Conservation (phyloP, 2,888 invertebrate species). For the Nomada ferruginata region DNA sequence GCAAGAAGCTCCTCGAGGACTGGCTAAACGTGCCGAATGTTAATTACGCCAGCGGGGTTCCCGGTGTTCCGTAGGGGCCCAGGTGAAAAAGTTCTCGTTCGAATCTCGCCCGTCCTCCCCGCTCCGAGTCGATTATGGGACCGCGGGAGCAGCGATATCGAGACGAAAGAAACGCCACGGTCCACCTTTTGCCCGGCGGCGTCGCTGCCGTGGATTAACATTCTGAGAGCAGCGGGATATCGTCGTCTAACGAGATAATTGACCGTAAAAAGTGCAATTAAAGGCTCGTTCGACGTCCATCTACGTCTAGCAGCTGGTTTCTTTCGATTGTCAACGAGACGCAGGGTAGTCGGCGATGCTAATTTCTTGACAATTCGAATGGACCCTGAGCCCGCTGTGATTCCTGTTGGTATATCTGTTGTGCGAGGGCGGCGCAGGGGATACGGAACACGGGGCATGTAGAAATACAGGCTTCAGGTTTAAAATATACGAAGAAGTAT, state of each 20-base stretch:
- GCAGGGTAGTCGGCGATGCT: slow-evolving; percentile 30
- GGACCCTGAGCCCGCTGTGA: neutral
- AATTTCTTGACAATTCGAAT: slow-evolving; percentile 33
- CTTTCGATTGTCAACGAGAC: slow-evolving; percentile 23
- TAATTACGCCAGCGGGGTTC: slow-evolving; percentile 79
- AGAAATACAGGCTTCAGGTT: neutral
- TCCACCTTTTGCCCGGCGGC: slow-evolving; percentile 16
- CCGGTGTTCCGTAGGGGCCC: slow-evolving; percentile 58
- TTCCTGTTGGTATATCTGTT: neutral
- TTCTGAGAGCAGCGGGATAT: slow-evolving; percentile 61
- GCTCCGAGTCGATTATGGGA: slow-evolving; percentile 52
- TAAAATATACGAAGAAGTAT: neutral
- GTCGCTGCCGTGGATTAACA: slow-evolving; percentile 53
- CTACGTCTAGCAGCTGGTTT: slow-evolving; percentile 22
- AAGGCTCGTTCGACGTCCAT: slow-evolving; percentile 33
- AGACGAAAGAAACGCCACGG: slow-evolving; percentile 51
- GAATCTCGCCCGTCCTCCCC: slow-evolving; percentile 62
- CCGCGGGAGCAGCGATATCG: slow-evolving; percentile 48
- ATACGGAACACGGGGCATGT: neutral
- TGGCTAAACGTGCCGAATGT: slow-evolving; percentile 81
- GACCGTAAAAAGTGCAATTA: slow-evolving; percentile 60
- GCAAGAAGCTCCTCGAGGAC: slow-evolving; percentile 67
- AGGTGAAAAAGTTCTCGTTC: slow-evolving; percentile 77
- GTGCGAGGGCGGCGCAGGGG: neutral
- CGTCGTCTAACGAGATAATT: slow-evolving; percentile 61